Evolutionary conservation across 2,113 vertebrate genomes (phyloP).

Genomic region (Crocuta crocuta): DNA sequence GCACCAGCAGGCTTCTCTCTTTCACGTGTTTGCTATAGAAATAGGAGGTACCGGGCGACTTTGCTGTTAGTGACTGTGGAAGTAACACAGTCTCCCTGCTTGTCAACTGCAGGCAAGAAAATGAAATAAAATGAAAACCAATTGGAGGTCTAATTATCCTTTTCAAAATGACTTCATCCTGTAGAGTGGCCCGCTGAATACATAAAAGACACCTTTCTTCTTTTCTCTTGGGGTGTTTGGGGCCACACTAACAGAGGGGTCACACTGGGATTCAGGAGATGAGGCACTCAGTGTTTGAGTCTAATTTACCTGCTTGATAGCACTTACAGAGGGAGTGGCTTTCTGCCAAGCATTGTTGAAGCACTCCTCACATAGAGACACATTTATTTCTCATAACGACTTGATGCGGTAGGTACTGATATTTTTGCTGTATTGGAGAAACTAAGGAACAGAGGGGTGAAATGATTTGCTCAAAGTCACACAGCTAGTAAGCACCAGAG

Average conservation of each 20-base stretch:
- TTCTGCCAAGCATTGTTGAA: background rate
- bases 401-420: background rate
- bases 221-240: background rate
- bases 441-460: background rate
- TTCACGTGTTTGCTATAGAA: conserved; percentile 67
- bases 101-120: conserved; percentile 84
- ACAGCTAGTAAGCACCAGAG: background rate
- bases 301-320: background rate
- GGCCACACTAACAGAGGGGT: background rate
- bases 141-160: conserved; percentile 85
- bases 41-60: conserved; percentile 70
- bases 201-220: conserved; percentile 74
- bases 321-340: background rate
- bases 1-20: conserved; percentile 81
- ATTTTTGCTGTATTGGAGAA: background rate
- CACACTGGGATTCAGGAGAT: background rate
- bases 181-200: conserved; percentile 80
- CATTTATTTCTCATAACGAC: background rate
- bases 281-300: background rate
- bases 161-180: conserved; percentile 84
- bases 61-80: conserved; percentile 79
- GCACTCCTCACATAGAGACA: background rate
- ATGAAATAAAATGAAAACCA: conserved; percentile 86
- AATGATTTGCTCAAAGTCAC: background rate
- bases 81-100: conserved; percentile 76